Base-by-base conservation (phyloP, 2,797 vertebrate species). In the Sebastes ruberrimus region DNA sequence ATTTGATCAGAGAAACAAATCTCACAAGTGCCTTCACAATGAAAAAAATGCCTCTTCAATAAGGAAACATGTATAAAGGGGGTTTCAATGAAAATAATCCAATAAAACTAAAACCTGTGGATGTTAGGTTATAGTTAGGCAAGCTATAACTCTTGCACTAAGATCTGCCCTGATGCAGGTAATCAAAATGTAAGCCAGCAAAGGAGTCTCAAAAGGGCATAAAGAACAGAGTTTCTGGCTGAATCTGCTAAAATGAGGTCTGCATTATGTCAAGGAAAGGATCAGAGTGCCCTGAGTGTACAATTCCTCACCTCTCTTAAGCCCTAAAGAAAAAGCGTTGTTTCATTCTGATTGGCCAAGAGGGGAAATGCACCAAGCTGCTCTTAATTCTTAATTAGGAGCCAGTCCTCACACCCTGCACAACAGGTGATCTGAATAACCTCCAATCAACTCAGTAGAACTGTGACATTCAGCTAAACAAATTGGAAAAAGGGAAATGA, bases 1-100 rank as follows among this genome's bases (percentile, higher is more conserved):
- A 49, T 49, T 49, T 49, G 16, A 0, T 49, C 3, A 0, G 46
- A 49, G 18, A 49, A 49, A 49, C 0, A 49, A 49, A 49, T 49
- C 46, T 49, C 52, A 53, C 20, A 53, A 53, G n/a, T 22, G 52
- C 52, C 8, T 49, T 49, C 46, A 18, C 16, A 0, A 49, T 18
- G 14, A 53, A 22, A n/a, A 52, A 52, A 52, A 52, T 8, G 49
- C 49, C 8, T 52, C 42, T 46, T 18, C 16, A 7, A 46, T 16
- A 46, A 46, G 16, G 42, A 52, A n/a, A 52, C 18, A 8, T 22
- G 20, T 22, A 22, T 20, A n/a, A 49, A 2, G 42, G 16, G 1
- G 42, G 18, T 49, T 49, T 49, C n/a, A 53, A 10, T 22, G n/a
- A 11, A 22, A 22, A 22, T 10, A 0, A 22, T 0, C n/a, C 16